Evolutionary conservation across 2,113 vertebrate species (phyloP).

Genomic region (Erpornis zantholeuca): DNA sequence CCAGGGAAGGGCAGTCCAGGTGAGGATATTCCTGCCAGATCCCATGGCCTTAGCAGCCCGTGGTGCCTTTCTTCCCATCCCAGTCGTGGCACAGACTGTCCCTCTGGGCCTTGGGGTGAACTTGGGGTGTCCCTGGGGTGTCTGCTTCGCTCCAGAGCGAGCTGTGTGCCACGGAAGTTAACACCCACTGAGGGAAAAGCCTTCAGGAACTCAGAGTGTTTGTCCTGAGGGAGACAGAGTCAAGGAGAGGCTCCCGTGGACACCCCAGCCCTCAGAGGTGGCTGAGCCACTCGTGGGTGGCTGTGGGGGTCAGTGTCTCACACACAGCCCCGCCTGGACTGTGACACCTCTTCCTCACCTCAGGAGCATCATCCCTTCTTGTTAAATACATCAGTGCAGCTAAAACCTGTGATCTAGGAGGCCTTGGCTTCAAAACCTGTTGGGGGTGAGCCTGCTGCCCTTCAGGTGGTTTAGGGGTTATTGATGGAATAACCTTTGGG

Average conservation of each 20-base stretch:
- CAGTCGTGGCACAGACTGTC: neutral
- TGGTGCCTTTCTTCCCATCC: fast-evolving
- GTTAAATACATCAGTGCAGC: neutral
- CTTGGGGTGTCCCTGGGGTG: neutral
- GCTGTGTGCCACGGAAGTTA: neutral
- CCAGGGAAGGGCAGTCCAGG: neutral
- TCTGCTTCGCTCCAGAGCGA: neutral
- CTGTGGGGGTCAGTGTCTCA: neutral
- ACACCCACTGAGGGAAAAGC: neutral
- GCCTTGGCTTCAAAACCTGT: neutral
- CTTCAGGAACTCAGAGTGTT: neutral
- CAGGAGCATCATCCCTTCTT: neutral
- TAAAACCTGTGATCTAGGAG: neutral
- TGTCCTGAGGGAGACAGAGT: neutral
- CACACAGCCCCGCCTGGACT: neutral
- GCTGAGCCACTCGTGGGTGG: neutral
- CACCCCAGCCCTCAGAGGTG: neutral
- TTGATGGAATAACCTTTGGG: conserved; percentile 68
- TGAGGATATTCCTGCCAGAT: neutral
- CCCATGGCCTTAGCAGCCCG: neutral
- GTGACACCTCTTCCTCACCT: neutral
- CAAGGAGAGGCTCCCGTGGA: neutral
- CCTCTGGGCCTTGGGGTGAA: neutral
- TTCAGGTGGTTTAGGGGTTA: conserved; percentile 52
- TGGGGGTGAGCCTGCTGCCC: conserved; percentile 17